Evolutionary conservation across 2,888 invertebrate genomes (phyloP).

Genomic region (Thalpophila matura): DNA sequence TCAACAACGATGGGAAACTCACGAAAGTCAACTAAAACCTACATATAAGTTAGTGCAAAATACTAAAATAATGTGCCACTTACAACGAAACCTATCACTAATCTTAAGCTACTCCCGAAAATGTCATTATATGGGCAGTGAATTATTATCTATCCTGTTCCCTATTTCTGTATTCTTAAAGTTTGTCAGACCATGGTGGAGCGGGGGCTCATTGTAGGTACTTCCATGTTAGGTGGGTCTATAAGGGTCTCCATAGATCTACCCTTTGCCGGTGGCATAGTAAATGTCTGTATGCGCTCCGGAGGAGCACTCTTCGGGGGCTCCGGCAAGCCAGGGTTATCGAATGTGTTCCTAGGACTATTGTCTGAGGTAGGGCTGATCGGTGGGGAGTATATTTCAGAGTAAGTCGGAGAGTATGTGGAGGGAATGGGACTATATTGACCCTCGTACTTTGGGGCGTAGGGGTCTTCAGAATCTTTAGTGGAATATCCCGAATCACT

Average conservation of each 20-base stretch:
- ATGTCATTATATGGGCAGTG: slow-evolving; percentile 76
- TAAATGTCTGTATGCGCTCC: slow-evolving; percentile 84
- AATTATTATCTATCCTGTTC: slow-evolving; percentile 38
- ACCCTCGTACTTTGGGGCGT: slow-evolving; percentile 80
- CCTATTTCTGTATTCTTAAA: slow-evolving; percentile 22
- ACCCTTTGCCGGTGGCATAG: slow-evolving; percentile 82
- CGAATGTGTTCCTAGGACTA: slow-evolving; percentile 83
- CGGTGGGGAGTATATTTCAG: slow-evolving; percentile 89
- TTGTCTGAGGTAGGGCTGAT: slow-evolving; percentile 85
- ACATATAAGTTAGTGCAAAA: slow-evolving; percentile 67
- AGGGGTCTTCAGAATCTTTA: slow-evolving; percentile 86
- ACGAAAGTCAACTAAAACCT: slow-evolving; percentile 63
- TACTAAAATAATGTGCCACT: slow-evolving; percentile 63
- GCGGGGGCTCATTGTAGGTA: slow-evolving; percentile 82
- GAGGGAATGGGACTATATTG: slow-evolving; percentile 87
- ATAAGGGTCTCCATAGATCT: slow-evolving; percentile 87
- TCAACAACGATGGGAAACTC: slow-evolving; percentile 81
- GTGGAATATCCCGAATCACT: slow-evolving; percentile 88
- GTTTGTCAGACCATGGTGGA: slow-evolving; percentile 86
- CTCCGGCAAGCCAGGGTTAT: slow-evolving; percentile 82
- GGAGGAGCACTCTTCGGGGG: slow-evolving; percentile 84
- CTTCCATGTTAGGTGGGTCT: slow-evolving; percentile 81
- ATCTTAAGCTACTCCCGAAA: slow-evolving; percentile 54
- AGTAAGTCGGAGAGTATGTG: slow-evolving; percentile 86
- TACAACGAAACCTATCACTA: slow-evolving; percentile 39